Evolutionary conservation across 2,888 invertebrate genomes (phyloP).

Genomic region (Aphrophora alni): DNA sequence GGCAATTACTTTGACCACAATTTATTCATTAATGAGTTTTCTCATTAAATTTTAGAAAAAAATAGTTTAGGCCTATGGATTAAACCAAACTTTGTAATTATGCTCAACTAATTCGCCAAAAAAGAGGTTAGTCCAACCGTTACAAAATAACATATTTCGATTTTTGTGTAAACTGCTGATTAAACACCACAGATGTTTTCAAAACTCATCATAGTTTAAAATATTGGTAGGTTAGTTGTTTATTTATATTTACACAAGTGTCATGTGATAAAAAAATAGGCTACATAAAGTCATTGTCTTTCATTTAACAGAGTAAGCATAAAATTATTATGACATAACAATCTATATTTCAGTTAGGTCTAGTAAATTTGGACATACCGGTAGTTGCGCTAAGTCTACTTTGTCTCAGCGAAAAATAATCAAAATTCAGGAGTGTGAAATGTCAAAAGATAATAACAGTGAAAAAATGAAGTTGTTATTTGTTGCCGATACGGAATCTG

Average conservation of each 20-base stretch:
- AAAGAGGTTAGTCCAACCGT: too few relatives aligned
- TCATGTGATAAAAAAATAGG: neutral
- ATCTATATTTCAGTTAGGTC: too few relatives aligned
- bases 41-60: too few relatives aligned
- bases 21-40: too few relatives aligned
- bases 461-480: neutral
- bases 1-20: too few relatives aligned
- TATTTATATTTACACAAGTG: neutral
- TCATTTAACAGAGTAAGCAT: neutral
- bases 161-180: neutral
- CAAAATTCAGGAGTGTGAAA: neutral
- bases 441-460: neutral
- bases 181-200: neutral
- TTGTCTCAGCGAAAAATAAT: too few relatives aligned
- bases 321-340: neutral
- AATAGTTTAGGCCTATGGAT: too few relatives aligned
- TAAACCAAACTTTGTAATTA: too few relatives aligned
- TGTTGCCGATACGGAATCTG: neutral
- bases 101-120: too few relatives aligned
- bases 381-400: too few relatives aligned
- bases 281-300: neutral
- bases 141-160: too few relatives aligned
- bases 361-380: too few relatives aligned
- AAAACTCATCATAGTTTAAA: neutral
- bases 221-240: neutral